Evolutionary conservation across 1,140 invertebrate genomes (phyloP).

Genomic region (Drosophila jambulina): DNA sequence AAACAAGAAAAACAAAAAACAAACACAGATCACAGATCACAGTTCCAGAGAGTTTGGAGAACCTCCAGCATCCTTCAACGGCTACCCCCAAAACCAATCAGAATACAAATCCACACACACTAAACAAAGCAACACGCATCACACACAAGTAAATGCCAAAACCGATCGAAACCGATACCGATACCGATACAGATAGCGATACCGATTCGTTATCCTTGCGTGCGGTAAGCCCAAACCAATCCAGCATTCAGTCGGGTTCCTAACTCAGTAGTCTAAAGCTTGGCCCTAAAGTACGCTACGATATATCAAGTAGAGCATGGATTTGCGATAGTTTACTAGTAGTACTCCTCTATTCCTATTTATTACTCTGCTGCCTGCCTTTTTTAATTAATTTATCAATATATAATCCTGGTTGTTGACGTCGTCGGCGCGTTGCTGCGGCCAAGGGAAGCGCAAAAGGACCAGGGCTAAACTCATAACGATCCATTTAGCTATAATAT

Average conservation of each 20-base stretch:
- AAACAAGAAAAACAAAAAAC: background rate
- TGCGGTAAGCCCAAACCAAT: slow-evolving; percentile 60
- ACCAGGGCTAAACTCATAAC: slow-evolving; percentile 12
- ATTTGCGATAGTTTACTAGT: slow-evolving; percentile 39
- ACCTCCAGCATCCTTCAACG: slow-evolving; percentile 43
- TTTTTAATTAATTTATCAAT: slow-evolving; percentile 23
- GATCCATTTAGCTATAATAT: slow-evolving; percentile 46
- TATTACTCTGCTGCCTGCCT: slow-evolving; percentile 32
- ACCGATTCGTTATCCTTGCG: slow-evolving; percentile 52
- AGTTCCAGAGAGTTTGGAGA: slow-evolving; percentile 39
- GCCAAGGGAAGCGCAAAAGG: slow-evolving; percentile 10
- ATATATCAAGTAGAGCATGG: slow-evolving; percentile 46
- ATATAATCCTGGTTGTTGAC: slow-evolving; percentile 49
- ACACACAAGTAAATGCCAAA: slow-evolving; percentile 54
- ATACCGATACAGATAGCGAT: slow-evolving; percentile 20
- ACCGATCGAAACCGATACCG: slow-evolving; percentile 30
- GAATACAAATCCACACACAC: slow-evolving; percentile 38
- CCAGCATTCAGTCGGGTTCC: slow-evolving; percentile 43
- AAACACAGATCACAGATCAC: slow-evolving; percentile 10
- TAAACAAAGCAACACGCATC: slow-evolving; percentile 50
- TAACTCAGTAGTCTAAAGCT: slow-evolving; percentile 63
- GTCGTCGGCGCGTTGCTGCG: slow-evolving; percentile 10
- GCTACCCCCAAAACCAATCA: slow-evolving; percentile 34
- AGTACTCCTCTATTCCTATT: slow-evolving; percentile 22
- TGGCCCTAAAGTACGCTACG: slow-evolving; percentile 51